Evolutionary conservation across 2,113 vertebrate species (phyloP), one percentile per base, ranked within the genome.

Genomic region (Tringa solitaria): DNA sequence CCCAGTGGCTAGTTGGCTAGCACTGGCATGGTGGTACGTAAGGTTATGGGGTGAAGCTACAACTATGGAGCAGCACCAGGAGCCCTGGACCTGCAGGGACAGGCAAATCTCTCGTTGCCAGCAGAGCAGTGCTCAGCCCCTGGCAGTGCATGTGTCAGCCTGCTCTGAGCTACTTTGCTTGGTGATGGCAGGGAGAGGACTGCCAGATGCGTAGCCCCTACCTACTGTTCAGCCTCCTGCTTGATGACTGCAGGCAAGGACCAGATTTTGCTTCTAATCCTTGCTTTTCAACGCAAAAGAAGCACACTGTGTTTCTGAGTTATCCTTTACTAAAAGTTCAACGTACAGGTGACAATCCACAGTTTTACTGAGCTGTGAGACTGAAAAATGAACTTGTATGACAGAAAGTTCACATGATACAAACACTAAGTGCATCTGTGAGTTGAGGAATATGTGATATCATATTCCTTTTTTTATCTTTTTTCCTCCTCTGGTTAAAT

Each of bases 1-100:
- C 28, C 14, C 46, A 2, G 24, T 9, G 46, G 33, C 23, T 60
- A 9, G 8, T 4, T 41, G 53, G 16, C 14, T 56, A 73, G 23
- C n/a, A 23, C 11, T 2, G 50, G 5, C 43, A 50, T 0, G 2
- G 43, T 1, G 9, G n/a, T 30, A 28, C 16, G 43, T 22, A 95
- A 78, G 43, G 48, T 79, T 73, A 41, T 4, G 10, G 21, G 37
- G 26, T 3, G 8, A 54, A 53, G n/a, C 12, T 16, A 10, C 32
- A 50, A 10, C 12, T 10, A 6, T 1, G 21, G 21, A 73, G 37
- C 53, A 56, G 18, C 41, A 53, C 7, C 20, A 60, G 60, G 12
- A 70, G 30, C 33, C 32, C 51, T 12, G 32, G 43, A n/a, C 21
- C 7, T 6, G 0, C 16, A 67, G 28, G 28, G 30, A 19, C 5